Evolutionary conservation across 2,888 invertebrate genomes (phyloP).

Genomic region (Petrolisthes manimaculis): DNA sequence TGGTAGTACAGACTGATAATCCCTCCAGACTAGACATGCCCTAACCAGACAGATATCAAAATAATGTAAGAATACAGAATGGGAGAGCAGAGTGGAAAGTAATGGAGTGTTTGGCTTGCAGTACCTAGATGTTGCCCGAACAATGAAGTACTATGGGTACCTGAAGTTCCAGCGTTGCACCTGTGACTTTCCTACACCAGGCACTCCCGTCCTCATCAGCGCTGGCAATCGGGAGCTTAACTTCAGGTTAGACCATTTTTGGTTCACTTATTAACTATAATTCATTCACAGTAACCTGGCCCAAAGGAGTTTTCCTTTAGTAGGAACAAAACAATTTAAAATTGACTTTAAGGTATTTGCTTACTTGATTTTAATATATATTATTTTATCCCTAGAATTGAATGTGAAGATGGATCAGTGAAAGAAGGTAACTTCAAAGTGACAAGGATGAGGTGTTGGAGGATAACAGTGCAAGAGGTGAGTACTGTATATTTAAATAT

Average conservation of each 20-base stretch:
- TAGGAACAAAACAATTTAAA: too few relatives aligned
- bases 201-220: constrained; percentile 79
- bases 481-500: constrained; percentile 68
- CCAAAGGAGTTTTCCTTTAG: not conserved
- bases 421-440: constrained; percentile 91
- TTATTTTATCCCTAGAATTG: constrained; percentile 40
- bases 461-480: constrained; percentile 89
- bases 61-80: too few relatives aligned
- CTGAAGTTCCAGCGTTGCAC: constrained; percentile 82
- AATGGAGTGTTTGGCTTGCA: constrained; percentile 71
- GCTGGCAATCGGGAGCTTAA: constrained; percentile 90
- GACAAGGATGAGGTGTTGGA: constrained; percentile 96
- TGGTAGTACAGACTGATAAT: too few relatives aligned
- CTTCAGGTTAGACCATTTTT: constrained; percentile 73
- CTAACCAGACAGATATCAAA: too few relatives aligned
- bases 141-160: constrained; percentile 89
- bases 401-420: constrained; percentile 67
- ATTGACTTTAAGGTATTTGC: not conserved
- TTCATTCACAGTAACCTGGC: not conserved
- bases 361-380: not conserved
- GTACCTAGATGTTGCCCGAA: constrained; percentile 87
- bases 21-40: too few relatives aligned
- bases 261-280: not conserved
- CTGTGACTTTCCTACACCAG: constrained; percentile 82
- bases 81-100: too few relatives aligned